phyloP scores from a whole-genome alignment of 1,140 invertebrate species.

The Drosophila hydei region DNA sequence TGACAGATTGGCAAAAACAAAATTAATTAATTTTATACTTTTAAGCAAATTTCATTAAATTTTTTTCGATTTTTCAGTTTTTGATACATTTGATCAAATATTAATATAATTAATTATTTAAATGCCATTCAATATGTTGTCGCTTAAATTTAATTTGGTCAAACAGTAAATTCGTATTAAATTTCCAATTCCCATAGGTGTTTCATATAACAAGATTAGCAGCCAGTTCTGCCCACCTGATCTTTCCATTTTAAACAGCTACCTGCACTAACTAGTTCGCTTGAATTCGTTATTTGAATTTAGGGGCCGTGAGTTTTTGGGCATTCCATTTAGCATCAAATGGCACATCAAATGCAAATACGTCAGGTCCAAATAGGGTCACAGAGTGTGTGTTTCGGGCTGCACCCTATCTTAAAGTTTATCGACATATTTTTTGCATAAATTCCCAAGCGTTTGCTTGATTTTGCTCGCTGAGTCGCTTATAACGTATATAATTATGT shows the following conservation, averaged over 20 bases:
- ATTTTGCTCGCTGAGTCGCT: slow-evolving; percentile 10
- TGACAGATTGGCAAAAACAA: slow-evolving; percentile 3
- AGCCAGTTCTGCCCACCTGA: slow-evolving; percentile 36
- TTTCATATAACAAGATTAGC: slow-evolving; percentile 63
- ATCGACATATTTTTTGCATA: slow-evolving; percentile 41
- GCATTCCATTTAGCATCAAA: slow-evolving; percentile 45
- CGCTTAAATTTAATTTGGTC: slow-evolving; percentile 42
- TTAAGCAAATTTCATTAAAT: neutral
- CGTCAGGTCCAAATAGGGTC: slow-evolving; percentile 61
- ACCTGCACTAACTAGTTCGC: slow-evolving; percentile 24
- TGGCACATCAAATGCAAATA: slow-evolving; percentile 57
- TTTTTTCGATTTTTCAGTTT: neutral
- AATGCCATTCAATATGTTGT: slow-evolving; percentile 2
- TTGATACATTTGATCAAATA: neutral
- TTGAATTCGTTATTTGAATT: slow-evolving; percentile 36
- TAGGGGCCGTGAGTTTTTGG: slow-evolving; percentile 57
- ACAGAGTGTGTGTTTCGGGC: slow-evolving; percentile 33
- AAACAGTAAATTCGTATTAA: slow-evolving; percentile 43
- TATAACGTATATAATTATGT: slow-evolving; percentile 22
- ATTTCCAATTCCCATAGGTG: slow-evolving; percentile 57
- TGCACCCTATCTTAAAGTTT: slow-evolving; percentile 29
- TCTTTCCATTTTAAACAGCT: neutral
- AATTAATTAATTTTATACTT: neutral
- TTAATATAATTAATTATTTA: neutral
- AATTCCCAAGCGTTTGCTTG: slow-evolving; percentile 22